Base-by-base conservation (phyloP, 1,140 invertebrate genomes). In the Hirudo medicinalis region DNA sequence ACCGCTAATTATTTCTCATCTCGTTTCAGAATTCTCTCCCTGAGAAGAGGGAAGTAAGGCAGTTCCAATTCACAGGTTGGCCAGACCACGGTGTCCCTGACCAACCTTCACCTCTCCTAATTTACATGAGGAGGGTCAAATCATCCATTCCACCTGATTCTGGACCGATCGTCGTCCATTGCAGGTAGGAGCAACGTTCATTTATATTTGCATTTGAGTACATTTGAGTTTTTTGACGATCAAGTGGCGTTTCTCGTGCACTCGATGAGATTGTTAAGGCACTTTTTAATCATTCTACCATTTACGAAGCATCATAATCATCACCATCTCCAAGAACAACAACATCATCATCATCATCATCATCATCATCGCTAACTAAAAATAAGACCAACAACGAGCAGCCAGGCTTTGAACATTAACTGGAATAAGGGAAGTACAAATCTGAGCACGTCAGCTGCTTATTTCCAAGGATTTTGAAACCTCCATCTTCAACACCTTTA, bases 51-150 rank as follows among this genome's bases (percentile, higher is more conserved):
- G 95, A 99, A 81, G 89, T 99, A n/a, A 91, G 94, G 76, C 97
- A 99, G 6, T 85, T 97, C 69, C 96, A 99, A 82, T 99, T 98
- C 79, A 99, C 96, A 0, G 94, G 94, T 4, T 99, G 97, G 97
- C 97, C 97, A 0, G 96, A 99, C 82, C 96, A 99, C 78, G 96
- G 95, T 0, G 94, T 97, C 0, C 96, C 95, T 0, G 94, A 98
- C 79, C 93, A 98, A 83, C 94, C 97, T 0, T 96, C 95, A 0
- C 94, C 96, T 0, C 96, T 99, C 83, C 84, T 99, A 49, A 94
- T 96, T 84, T 99, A 99, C 83, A 85, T 99, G 75, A 87, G 92
- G 55, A 86, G 96, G 68, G 94, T 99, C 4, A 89, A 91, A 75
- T 88, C 79, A 22, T 76, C 76, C 66, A 98, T 97, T 77, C 90